Evolutionary conservation across 2,888 invertebrate species (phyloP).

Genomic region (Caenorhabditis sp.): DNA sequence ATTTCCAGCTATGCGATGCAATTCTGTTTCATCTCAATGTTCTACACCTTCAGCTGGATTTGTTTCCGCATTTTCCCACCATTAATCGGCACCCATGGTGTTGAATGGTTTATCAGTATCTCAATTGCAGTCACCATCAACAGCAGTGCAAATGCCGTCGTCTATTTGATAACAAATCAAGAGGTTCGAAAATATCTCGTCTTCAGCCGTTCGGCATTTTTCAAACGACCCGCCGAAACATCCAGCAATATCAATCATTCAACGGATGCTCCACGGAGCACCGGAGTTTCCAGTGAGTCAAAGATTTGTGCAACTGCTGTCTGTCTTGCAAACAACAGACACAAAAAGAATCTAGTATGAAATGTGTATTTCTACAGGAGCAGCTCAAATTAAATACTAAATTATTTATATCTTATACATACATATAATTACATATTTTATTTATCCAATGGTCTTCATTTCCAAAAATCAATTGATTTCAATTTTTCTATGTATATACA

Average conservation of each 20-base stretch:
- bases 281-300: not conserved
- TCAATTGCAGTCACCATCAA: slow-evolving; percentile 44
- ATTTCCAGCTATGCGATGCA: slow-evolving; percentile 50
- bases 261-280: not conserved
- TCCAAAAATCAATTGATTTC: too few species aligned
- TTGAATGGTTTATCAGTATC: slow-evolving; percentile 40
- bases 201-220: not conserved
- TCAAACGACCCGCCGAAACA: not conserved
- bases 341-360: too few species aligned
- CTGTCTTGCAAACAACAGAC: too few species aligned
- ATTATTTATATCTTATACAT: too few species aligned
- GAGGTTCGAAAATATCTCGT: slow-evolving; percentile 26
- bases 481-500: too few species aligned
- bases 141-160: slow-evolving; percentile 44
- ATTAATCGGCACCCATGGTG: slow-evolving; percentile 29
- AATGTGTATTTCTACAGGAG: too few species aligned
- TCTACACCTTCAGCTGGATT: slow-evolving; percentile 52
- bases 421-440: too few species aligned
- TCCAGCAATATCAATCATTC: not conserved
- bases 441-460: too few species aligned
- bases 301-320: too few species aligned
- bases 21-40: slow-evolving; percentile 47
- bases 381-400: too few species aligned
- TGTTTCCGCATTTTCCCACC: slow-evolving; percentile 48
- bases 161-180: slow-evolving; percentile 45